These are phyloP conservation scores for Callyntrura guangdongensis DNA, from an alignment of 2,888 invertebrate species.

Conservation along the genomic window DNA sequence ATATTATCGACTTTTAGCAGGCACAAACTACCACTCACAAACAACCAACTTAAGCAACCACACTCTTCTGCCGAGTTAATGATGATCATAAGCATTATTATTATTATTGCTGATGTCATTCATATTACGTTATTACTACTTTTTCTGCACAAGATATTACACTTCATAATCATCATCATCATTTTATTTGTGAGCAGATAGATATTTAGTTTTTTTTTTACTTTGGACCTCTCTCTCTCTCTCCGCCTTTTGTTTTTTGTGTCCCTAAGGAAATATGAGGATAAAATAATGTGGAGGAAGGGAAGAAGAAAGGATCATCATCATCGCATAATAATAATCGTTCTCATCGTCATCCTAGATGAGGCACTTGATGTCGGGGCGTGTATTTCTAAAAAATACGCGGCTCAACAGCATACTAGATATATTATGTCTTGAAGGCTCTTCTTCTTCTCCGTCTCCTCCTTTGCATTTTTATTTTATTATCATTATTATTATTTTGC, in stretches of 20 bases:
- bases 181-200: conserved; percentile 29
- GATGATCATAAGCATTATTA: conserved; percentile 34
- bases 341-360: conserved; percentile 50
- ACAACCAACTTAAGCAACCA: conserved; percentile 35
- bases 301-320: conserved; percentile 50
- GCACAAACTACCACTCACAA: not conserved
- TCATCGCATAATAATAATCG: conserved; percentile 67
- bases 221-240: conserved; percentile 16
- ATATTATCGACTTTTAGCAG: not conserved
- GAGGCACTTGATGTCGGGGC: conserved; percentile 77
- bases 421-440: conserved; percentile 75
- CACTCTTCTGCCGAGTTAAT: conserved; percentile 24
- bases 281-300: conserved; percentile 68
- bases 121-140: conserved; percentile 37
- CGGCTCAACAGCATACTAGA: conserved; percentile 48
- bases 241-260: conserved; percentile 34
- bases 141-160: conserved; percentile 57
- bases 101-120: conserved; percentile 40
- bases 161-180: conserved; percentile 50
- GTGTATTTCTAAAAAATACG: conserved; percentile 61
- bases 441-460: conserved; percentile 51
- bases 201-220: conserved; percentile 41
- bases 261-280: conserved; percentile 73
- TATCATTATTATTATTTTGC: conserved; percentile 62
- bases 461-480: conserved; percentile 70